Evolutionary conservation across 2,113 vertebrate species (phyloP).

Genomic region (Ploceus nigricollis): DNA sequence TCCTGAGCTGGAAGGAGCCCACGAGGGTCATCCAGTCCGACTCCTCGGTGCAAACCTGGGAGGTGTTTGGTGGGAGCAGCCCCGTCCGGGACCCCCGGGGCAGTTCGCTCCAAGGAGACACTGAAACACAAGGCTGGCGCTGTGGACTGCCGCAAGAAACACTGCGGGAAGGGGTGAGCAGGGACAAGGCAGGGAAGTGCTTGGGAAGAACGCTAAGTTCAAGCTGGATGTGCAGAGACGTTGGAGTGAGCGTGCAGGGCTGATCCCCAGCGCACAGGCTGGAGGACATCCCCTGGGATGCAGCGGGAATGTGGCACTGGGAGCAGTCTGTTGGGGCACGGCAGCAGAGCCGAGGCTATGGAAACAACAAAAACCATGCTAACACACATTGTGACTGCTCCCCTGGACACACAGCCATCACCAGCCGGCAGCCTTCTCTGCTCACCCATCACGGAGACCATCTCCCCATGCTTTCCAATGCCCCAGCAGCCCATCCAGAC

Average conservation of each 20-base stretch:
- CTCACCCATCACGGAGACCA: background rate
- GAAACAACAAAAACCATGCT: accelerated
- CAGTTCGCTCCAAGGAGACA: background rate
- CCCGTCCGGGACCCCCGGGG: background rate
- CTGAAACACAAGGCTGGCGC: background rate
- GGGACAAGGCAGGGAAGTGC: background rate
- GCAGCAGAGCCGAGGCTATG: accelerated
- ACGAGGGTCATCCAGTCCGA: no score
- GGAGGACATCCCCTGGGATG: background rate
- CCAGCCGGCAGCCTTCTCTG: background rate
- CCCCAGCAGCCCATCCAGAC: background rate
- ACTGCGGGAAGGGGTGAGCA: accelerated
- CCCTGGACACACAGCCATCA: background rate
- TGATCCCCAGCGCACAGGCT: background rate
- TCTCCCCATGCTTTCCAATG: background rate
- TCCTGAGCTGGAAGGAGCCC: background rate
- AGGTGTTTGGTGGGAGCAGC: background rate
- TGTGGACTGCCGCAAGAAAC: accelerated
- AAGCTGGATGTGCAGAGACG: background rate
- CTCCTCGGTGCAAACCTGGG: background rate
- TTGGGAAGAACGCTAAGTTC: background rate
- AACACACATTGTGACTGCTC: background rate
- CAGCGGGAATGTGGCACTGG: background rate
- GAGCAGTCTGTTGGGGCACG: background rate
- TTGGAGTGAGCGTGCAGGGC: accelerated